Evolutionary conservation across 1,140 invertebrate genomes (phyloP).

Genomic region (Lordiphosa mommai): DNA sequence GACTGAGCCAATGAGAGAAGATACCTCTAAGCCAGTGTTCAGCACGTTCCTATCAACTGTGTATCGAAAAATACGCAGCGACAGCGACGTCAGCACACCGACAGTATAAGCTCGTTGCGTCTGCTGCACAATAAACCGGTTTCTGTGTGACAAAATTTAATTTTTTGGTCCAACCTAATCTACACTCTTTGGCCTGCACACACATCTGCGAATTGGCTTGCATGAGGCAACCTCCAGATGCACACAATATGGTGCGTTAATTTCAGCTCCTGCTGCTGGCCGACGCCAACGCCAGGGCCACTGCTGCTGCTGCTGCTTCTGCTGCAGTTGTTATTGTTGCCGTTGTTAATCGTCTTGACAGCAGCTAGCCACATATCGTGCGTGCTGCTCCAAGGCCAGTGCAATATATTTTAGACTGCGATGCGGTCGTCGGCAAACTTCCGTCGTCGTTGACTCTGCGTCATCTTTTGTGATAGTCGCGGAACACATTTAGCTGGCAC

Average conservation of each 20-base stretch:
- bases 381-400: constrained; percentile 71
- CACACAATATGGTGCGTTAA: constrained; percentile 68
- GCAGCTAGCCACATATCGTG: constrained; percentile 41
- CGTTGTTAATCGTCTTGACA: constrained; percentile 73
- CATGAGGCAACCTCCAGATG: constrained; percentile 53
- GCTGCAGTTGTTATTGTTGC: constrained; percentile 17
- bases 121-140: too few relatives aligned
- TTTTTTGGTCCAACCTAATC: background rate
- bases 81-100: too few relatives aligned
- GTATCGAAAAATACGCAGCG: too few relatives aligned
- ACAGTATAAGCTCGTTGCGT: too few relatives aligned
- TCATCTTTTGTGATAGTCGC: constrained; percentile 2
- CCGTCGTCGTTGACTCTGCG: constrained; percentile 37
- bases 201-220: constrained; percentile 29
- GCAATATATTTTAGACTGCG: constrained; percentile 69
- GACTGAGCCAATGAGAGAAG: too few relatives aligned
- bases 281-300: constrained; percentile 51
- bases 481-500: constrained; percentile 41
- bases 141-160: too few relatives aligned
- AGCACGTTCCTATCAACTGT: too few relatives aligned
- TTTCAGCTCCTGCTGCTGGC: constrained; percentile 51
- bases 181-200: background rate
- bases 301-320: constrained; percentile 22
- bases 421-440: constrained; percentile 51
- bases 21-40: too few relatives aligned